These are phyloP conservation scores for Phylloscopus collybita DNA, from an alignment of 2,797 vertebrate species.

Conservation along the genomic window DNA sequence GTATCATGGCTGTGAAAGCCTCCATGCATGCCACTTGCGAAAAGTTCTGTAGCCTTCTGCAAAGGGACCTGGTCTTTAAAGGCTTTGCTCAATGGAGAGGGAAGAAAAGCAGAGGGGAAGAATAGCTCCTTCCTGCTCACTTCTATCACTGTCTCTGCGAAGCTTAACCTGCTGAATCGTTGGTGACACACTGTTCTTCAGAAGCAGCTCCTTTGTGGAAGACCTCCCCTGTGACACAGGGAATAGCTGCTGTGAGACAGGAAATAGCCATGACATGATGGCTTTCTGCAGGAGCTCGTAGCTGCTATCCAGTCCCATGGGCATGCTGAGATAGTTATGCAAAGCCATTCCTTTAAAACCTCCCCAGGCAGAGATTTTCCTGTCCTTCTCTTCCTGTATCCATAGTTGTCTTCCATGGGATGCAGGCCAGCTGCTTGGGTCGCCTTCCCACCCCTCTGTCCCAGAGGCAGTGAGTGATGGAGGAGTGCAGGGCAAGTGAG, in stretches of 20 bases:
- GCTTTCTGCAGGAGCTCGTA: background rate
- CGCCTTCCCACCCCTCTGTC: background rate
- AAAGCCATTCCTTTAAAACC: background rate
- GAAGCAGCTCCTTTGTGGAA: constrained; percentile 54
- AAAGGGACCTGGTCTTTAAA: constrained; percentile 42
- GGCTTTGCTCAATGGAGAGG: constrained; percentile 24
- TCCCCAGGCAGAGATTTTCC: background rate
- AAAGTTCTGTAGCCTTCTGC: constrained; percentile 49
- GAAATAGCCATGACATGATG: background rate
- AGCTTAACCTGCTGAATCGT: background rate
- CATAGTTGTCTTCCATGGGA: background rate
- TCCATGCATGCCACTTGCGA: constrained; percentile 34
- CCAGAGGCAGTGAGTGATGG: background rate
- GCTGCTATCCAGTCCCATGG: background rate
- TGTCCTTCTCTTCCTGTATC: background rate
- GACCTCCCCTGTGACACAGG: background rate
- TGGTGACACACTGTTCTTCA: constrained; percentile 36
- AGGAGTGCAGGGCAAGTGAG: background rate
- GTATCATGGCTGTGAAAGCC: constrained; percentile 60
- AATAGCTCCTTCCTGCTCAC: constrained; percentile 43
- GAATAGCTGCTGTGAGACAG: background rate
- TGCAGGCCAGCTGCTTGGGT: background rate
- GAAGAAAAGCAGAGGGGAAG: constrained; percentile 56
- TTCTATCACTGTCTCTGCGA: constrained; percentile 46
- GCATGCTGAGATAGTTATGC: background rate